Evolutionary conservation across 2,888 invertebrate species (phyloP).

Genomic region (Eupeodes latifasciatus): DNA sequence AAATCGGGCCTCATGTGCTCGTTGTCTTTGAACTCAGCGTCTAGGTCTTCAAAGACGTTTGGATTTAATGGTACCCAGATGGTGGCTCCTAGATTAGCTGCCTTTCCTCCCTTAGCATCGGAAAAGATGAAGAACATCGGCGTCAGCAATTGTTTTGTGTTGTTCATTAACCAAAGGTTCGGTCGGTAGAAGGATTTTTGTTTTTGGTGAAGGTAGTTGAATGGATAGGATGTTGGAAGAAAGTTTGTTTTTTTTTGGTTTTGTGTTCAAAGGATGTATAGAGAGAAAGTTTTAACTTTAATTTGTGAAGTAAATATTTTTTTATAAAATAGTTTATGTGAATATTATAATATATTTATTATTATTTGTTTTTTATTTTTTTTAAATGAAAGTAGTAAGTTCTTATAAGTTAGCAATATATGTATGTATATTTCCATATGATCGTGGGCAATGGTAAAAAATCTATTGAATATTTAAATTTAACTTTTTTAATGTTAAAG

Average conservation of each 20-base stretch:
- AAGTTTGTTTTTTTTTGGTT: conserved; percentile 55
- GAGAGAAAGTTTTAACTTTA: conserved; percentile 74
- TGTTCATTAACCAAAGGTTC: conserved; percentile 51
- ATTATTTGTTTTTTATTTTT: background rate
- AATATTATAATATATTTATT: background rate
- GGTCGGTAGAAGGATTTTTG: conserved; percentile 50
- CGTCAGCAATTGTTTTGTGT: conserved; percentile 65
- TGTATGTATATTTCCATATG: background rate
- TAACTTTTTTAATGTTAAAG: background rate
- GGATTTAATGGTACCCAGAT: conserved; percentile 90
- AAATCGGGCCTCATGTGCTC: conserved; percentile 79
- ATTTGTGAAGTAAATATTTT: conserved; percentile 64
- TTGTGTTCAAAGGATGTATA: conserved; percentile 67
- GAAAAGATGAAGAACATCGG: conserved; percentile 46
- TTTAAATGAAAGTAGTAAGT: background rate
- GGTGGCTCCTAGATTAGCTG: conserved; percentile 91
- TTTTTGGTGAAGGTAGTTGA: conserved; percentile 55
- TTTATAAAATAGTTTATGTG: background rate
- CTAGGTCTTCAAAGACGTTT: conserved; percentile 77
- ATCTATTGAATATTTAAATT: background rate
- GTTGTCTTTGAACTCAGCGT: conserved; percentile 78
- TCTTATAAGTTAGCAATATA: background rate
- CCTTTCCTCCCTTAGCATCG: conserved; percentile 87
- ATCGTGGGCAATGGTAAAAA: background rate
- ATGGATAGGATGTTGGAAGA: conserved; percentile 65